Percentiles rank a stretch among this genome's conserved stretches.
phyloP scores from a whole-genome alignment of 2,888 invertebrate genomes.

The Cheilosia grossa region DNA sequence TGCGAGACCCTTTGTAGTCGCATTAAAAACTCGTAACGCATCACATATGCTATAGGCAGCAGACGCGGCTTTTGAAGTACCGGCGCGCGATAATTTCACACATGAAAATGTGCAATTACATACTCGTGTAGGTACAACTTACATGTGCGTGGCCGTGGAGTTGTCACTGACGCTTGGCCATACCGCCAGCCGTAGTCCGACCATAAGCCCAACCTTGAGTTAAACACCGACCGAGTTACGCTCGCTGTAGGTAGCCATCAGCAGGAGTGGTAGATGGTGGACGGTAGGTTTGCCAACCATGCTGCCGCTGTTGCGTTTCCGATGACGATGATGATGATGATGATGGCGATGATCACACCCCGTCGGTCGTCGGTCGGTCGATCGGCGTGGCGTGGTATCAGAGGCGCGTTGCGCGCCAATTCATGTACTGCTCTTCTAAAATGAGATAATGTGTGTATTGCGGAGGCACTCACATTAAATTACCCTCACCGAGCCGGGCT shows the following conservation, averaged over 20 bases:
- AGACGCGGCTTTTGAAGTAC: conserved; percentile 56
- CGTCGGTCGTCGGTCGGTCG: conserved; percentile 7
- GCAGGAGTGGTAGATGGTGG: not conserved
- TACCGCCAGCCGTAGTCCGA: not conserved
- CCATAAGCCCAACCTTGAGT: conserved; percentile 64
- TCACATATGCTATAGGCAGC: conserved; percentile 55
- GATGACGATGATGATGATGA: conserved; percentile 59
- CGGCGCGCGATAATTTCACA: conserved; percentile 73
- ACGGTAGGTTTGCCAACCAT: conserved; percentile 10
- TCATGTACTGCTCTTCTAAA: conserved; percentile 37
- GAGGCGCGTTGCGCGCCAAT: conserved; percentile 48
- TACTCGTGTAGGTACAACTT: conserved; percentile 3
- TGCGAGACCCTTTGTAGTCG: conserved; percentile 63
- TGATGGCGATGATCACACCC: conserved; percentile 66
- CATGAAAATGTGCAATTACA: conserved; percentile 73
- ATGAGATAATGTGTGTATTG: conserved; percentile 70
- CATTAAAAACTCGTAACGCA: conserved; percentile 74
- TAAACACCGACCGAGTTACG: conserved; percentile 31
- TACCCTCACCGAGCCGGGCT: conserved; percentile 55
- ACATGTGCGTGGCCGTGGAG: conserved; percentile 67
- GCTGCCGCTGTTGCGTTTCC: conserved; percentile 12
- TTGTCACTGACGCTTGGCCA: conserved; percentile 68
- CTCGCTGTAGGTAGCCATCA: conserved; percentile 41
- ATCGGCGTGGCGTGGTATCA: conserved; percentile 4
- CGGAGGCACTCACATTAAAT: conserved; percentile 71